Conservation (phyloP, 2,113 vertebrate species). For the Herpetotheres cachinnans region DNA sequence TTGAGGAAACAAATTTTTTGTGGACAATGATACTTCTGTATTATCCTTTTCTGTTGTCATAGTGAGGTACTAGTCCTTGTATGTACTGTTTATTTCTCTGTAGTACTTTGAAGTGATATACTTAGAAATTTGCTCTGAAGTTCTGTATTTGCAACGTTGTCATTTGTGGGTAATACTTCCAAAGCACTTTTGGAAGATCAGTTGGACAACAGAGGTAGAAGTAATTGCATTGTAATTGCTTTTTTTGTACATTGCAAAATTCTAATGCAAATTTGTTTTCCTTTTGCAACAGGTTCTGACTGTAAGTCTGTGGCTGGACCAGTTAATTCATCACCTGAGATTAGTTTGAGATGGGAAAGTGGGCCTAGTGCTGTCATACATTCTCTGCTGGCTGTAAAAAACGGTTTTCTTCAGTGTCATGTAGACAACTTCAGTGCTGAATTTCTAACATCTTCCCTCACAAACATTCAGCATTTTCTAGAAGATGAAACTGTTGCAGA, state of each 20-base stretch:
- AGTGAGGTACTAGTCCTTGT: neutral
- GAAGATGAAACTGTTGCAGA: constrained; percentile 88
- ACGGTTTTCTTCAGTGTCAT: constrained; percentile 92
- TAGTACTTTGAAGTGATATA: neutral
- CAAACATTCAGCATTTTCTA: constrained; percentile 91
- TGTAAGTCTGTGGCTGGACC: constrained; percentile 57
- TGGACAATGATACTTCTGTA: neutral
- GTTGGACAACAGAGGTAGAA: neutral
- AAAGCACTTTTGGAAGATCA: neutral
- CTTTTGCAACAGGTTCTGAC: constrained; percentile 74
- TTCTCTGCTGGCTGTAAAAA: constrained; percentile 89
- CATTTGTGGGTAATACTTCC: neutral
- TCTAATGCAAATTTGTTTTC: constrained; percentile 28
- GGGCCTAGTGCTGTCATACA: constrained; percentile 85
- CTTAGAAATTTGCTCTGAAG: neutral
- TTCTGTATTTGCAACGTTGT: neutral
- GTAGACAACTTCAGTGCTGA: constrained; percentile 87
- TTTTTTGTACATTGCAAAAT: neutral
- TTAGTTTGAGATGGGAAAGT: constrained; percentile 87
- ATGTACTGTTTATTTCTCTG: neutral
- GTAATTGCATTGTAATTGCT: neutral
- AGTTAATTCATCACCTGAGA: constrained; percentile 80
- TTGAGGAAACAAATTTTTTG: neutral
- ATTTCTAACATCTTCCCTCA: constrained; percentile 89
- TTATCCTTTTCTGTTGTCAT: neutral